Base-by-base conservation (phyloP, 1,140 invertebrate genomes). In the Microvelia longipes region DNA sequence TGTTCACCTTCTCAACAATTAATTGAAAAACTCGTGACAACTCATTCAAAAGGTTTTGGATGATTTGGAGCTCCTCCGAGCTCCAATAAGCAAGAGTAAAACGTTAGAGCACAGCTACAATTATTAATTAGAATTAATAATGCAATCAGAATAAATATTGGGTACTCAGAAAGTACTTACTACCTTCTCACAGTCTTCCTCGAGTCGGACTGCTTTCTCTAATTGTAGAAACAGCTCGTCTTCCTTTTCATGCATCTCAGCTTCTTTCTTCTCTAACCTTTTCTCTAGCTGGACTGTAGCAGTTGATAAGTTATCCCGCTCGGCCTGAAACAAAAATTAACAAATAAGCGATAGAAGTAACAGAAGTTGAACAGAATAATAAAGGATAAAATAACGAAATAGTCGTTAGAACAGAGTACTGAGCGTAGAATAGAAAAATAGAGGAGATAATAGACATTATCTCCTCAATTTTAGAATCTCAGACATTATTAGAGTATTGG, bases 181-280 rank as follows among this genome's bases (percentile, higher is more conserved):
- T 72, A 77, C 77, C 75, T 79, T 79, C 72, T 86, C 84, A 68
- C 82, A 82, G 72, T 86, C 85, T 71, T 86, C 85, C 72, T 87
- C 85, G 29, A 86, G 76, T 29, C 83, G 80, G 2, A 87, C 79
- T 30, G 81, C 83, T 61, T 82, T 78, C 74, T 86, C 85, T 35
- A 86, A 76, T 71, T 87, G 84, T 1, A 84, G 72, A 74, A 87
- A 87, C 27, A 86, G 79, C 72, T 87, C 85, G 70, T 86, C 85
- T 73, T 87, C 85, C 73, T 85, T 86, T 70, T 84, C 83, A 29
- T 81, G 81, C 2, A 86, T 75, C 50, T 85, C 81, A 2, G 79
- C 73, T 66, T 86, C 84, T 72, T 82, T 82, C 15, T 79, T 79
- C 73, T 85, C 83, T 35, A 87, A 73, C 67, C 80, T 77, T 72